Percentiles rank a stretch among this genome's conserved stretches.
These are phyloP conservation scores for Trissolcus basalis DNA, from an alignment of 1,140 invertebrate genomes.

Conservation along the genomic window DNA sequence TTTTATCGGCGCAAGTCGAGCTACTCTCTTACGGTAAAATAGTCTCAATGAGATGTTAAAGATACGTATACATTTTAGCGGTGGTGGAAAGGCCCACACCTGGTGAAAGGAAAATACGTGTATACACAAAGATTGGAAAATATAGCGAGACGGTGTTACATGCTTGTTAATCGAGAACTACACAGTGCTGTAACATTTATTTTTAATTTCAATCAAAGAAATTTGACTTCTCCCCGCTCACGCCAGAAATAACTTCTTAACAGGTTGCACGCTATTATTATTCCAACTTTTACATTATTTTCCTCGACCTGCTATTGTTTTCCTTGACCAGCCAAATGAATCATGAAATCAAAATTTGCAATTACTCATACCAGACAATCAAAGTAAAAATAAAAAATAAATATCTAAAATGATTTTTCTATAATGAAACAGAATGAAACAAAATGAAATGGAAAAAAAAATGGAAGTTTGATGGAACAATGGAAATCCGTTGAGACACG, in stretches of 20 bases:
- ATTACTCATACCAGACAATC: too few relatives aligned
- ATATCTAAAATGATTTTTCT: too few relatives aligned
- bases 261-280: too few relatives aligned
- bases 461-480: too few relatives aligned
- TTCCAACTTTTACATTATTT: too few relatives aligned
- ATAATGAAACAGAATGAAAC: too few relatives aligned
- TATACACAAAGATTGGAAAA: conserved; percentile 39
- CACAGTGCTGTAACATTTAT: conserved; percentile 33
- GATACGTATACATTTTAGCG: conserved; percentile 59
- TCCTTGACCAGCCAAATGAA: too few relatives aligned
- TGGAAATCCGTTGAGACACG: background rate
- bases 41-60: conserved; percentile 66
- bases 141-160: conserved; percentile 32
- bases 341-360: too few relatives aligned
- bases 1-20: conserved; percentile 34
- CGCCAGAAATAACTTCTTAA: too few relatives aligned
- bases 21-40: conserved; percentile 40
- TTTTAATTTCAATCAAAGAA: conserved; percentile 6
- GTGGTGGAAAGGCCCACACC: conserved; percentile 60
- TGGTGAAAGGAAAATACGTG: conserved; percentile 74
- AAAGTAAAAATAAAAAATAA: too few relatives aligned
- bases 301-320: too few relatives aligned
- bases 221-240: background rate
- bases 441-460: too few relatives aligned
- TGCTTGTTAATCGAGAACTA: conserved; percentile 41